phyloP scores from a whole-genome alignment of 2,888 invertebrate genomes.

The Harpalus rufipes region DNA sequence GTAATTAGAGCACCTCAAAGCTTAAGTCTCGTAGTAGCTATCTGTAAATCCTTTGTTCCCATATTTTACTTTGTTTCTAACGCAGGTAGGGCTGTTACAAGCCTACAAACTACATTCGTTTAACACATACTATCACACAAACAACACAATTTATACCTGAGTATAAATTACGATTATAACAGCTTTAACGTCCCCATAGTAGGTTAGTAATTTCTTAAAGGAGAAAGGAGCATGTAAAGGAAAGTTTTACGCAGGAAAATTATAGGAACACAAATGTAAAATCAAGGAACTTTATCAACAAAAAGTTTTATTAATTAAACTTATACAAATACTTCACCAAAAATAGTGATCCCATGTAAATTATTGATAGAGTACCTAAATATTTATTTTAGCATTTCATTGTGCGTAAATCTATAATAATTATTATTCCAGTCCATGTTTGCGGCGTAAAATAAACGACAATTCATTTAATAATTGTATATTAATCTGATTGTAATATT shows the following conservation, averaged over 20 bases:
- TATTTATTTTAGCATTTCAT: not conserved
- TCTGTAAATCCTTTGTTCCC: constrained; percentile 4
- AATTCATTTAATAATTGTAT: not conserved
- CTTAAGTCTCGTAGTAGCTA: not conserved
- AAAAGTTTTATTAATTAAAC: too few species aligned
- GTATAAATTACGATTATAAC: constrained; percentile 3
- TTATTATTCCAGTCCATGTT: not conserved
- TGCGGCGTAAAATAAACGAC: not conserved
- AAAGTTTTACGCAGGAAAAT: not conserved
- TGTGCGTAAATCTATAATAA: not conserved
- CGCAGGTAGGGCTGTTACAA: not conserved
- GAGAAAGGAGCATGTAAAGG: not conserved
- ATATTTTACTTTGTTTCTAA: constrained; percentile 7
- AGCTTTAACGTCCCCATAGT: not conserved
- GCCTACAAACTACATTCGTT: not conserved
- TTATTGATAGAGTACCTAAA: not conserved
- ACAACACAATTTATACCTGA: not conserved
- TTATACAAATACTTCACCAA: too few species aligned
- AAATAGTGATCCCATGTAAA: too few species aligned
- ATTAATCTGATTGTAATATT: constrained; percentile 1
- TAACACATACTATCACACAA: not conserved
- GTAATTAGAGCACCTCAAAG: not conserved
- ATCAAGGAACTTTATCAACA: not conserved
- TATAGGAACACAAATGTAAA: not conserved
- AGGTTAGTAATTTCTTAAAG: not conserved